These are phyloP conservation scores for Megaustenia siamemsis DNA, from an alignment of 2,888 invertebrate species.

Conservation along the genomic window DNA sequence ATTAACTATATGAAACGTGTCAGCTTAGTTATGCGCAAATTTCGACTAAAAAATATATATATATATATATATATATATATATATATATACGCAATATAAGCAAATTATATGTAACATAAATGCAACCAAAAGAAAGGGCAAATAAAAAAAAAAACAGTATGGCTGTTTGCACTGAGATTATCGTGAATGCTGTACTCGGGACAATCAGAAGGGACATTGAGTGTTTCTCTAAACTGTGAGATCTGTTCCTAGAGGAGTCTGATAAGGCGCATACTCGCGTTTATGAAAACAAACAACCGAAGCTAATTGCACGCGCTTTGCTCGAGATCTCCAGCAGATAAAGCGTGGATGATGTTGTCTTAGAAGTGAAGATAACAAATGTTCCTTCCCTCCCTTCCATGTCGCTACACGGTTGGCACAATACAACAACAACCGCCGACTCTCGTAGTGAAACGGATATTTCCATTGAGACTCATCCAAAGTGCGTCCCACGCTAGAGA, in stretches of 20 bases:
- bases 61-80: no score
- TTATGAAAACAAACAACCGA: constrained; percentile 36
- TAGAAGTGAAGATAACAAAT: constrained; percentile 44
- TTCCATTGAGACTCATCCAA: constrained; percentile 17
- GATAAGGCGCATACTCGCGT: constrained; percentile 26
- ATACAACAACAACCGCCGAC: constrained; percentile 23
- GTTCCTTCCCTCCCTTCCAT: constrained; percentile 18
- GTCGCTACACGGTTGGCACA: constrained; percentile 33
- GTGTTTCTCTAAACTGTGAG: not conserved
- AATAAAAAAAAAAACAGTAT: no score
- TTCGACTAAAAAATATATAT: no score
- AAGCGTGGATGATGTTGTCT: constrained; percentile 33
- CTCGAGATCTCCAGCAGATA: constrained; percentile 4
- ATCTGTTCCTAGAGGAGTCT: not conserved
- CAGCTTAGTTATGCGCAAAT: no score
- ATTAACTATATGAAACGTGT: no score
- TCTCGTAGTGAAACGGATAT: constrained; percentile 19
- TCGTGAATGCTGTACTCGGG: no score
- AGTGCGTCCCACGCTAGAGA: not conserved
- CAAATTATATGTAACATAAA: no score
- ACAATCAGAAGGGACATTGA: no score
- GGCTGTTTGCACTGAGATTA: no score
- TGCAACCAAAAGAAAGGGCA: no score
- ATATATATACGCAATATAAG: no score
- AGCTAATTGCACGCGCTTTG: constrained; percentile 26